Evolutionary conservation across 2,888 invertebrate species (phyloP).

Genomic region (Cordilura impudica): DNA sequence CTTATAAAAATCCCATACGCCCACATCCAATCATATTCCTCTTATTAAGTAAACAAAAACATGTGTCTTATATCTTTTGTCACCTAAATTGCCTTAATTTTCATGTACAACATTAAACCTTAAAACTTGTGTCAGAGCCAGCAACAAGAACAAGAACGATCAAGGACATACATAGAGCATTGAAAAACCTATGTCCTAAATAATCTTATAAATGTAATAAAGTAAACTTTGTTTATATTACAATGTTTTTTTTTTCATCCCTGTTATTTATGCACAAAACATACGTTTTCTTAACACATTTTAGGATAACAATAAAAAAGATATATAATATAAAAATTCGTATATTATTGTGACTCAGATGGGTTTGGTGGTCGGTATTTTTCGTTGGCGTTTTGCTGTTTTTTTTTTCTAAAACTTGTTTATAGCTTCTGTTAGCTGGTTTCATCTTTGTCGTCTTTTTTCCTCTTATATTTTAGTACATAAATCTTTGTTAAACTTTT

Average conservation of each 20-base stretch:
- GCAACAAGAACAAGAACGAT: constrained; percentile 17
- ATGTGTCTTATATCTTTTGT: constrained; percentile 46
- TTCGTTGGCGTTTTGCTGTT: not conserved
- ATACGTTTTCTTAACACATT: constrained; percentile 25
- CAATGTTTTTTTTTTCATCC: constrained; percentile 25
- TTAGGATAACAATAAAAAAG: constrained; percentile 4
- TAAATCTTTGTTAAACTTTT: constrained; percentile 57
- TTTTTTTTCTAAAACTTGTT: not conserved
- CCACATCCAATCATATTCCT: not conserved
- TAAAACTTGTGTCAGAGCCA: constrained; percentile 34
- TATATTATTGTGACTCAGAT: not conserved
- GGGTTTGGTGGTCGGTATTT: not conserved
- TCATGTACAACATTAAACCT: constrained; percentile 33
- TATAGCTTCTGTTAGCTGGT: constrained; percentile 16
- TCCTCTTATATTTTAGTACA: constrained; percentile 5
- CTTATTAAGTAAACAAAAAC: constrained; percentile 9
- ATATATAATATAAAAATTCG: not conserved
- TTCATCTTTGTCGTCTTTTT: constrained; percentile 21
- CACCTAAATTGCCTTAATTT: constrained; percentile 50
- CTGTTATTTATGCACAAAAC: constrained; percentile 7
- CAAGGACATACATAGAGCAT: not conserved
- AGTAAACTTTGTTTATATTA: constrained; percentile 36
- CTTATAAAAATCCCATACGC: not conserved
- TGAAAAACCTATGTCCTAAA: constrained; percentile 27
- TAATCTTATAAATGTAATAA: constrained; percentile 47